These are phyloP conservation scores for Crotalus tigris DNA, from an alignment of 2,113 vertebrate species.

Conservation along the genomic window DNA sequence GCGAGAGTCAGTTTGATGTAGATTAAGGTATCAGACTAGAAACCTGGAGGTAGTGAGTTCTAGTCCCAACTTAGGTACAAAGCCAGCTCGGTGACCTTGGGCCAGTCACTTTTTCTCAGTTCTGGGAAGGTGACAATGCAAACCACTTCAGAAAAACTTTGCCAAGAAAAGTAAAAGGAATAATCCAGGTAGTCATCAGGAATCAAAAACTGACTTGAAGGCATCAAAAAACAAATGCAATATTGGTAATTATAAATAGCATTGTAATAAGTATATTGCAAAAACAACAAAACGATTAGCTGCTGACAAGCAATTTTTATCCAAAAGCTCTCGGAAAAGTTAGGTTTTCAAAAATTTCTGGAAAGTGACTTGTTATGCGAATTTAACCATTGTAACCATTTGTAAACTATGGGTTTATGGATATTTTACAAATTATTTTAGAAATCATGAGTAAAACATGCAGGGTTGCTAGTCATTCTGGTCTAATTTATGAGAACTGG, in stretches of 20 bases:
- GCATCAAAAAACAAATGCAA: neutral
- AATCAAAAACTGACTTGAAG: neutral
- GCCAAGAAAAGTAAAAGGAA: neutral
- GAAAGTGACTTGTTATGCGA: too few relatives aligned
- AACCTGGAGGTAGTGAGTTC: neutral
- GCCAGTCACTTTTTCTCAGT: neutral
- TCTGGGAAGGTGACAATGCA: neutral
- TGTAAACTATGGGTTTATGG: neutral
- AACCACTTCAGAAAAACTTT: neutral
- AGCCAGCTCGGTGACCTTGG: neutral
- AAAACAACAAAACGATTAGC: neutral
- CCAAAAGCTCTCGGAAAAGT: neutral
- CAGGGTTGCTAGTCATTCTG: neutral
- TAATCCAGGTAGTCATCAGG: neutral
- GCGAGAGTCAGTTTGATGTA: neutral
- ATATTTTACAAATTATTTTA: neutral
- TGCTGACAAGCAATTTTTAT: neutral
- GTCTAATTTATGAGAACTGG: neutral
- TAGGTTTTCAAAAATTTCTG: too few relatives aligned
- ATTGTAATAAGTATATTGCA: neutral
- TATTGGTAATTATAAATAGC: neutral
- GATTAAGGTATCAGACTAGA: neutral
- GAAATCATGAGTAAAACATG: neutral
- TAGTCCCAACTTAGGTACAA: neutral
- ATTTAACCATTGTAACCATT: neutral